A percentile compares a stretch with the other conserved stretches of the same genome.
Conservation (phyloP, 2,888 invertebrate genomes). For the Dinocampus coccinellae region DNA sequence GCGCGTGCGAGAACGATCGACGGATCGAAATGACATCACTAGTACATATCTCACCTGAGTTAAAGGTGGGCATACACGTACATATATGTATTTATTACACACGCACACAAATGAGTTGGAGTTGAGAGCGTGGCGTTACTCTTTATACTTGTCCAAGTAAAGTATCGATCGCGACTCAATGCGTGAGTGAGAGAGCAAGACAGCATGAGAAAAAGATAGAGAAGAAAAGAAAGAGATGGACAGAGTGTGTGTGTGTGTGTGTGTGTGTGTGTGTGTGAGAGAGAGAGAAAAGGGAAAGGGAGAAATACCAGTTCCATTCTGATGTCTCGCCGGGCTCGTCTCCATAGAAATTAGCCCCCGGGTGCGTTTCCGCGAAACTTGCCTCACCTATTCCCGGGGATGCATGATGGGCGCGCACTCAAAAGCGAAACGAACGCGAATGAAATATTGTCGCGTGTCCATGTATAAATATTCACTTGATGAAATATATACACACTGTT, state of each 20-base stretch:
- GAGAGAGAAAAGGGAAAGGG: neutral
- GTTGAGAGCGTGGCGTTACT: constrained; percentile 3
- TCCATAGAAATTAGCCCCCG: constrained; percentile 45
- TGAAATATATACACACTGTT: constrained; percentile 20
- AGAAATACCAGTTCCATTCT: constrained; percentile 34
- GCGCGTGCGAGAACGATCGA: constrained; percentile 9
- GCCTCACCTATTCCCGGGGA: constrained; percentile 34
- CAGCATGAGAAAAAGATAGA: constrained; percentile 18
- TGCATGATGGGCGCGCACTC: constrained; percentile 2
- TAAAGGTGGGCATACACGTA: constrained; percentile 18
- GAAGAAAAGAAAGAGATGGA: no score
- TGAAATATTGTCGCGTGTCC: neutral
- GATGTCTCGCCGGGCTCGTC: constrained; percentile 40
- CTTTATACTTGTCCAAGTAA: constrained; percentile 31
- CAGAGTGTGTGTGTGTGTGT: no score
- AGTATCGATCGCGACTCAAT: constrained; percentile 30
- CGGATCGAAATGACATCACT: constrained; percentile 20
- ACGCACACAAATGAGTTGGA: constrained; percentile 4
- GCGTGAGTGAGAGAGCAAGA: neutral
- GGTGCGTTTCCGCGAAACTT: constrained; percentile 38
- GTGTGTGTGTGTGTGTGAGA: no score
- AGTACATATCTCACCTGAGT: neutral
- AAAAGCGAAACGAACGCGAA: constrained; percentile 23
- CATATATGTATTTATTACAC: neutral
- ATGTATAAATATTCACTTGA: constrained; percentile 7